Evolutionary conservation across 2,797 vertebrate species (phyloP), one percentile per base, ranked within the genome.

Genomic region (Erethizon dorsatum): DNA sequence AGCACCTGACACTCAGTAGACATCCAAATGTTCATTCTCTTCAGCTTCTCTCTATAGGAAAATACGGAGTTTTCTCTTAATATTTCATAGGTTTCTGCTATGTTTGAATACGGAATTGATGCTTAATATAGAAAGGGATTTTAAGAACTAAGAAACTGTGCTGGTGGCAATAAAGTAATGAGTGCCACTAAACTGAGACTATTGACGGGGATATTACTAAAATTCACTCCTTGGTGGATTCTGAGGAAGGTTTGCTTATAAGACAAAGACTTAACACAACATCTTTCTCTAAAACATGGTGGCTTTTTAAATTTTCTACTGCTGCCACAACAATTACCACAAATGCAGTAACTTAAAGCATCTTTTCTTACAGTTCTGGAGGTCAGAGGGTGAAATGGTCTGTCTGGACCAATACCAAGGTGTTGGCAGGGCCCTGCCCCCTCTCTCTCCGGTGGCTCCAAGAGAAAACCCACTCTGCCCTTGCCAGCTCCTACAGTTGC

Each of bases 201-300:
- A 80, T 24, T 63, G 47, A 92, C 13, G 52, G 41, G 67, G 9
- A 56, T 41, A 82, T 37, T 90, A 75, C 17, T 52, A 28, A 88
- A 87, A 84, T 24, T 80, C 17, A 85, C 31, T 89, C 37, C 57
- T 91, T 82, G 80, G 47, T 52, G 83, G 61, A 82, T 50, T 95
- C 31, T 50, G 31, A 56, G 57, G 80, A 86, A 89, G n/a, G 28
- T 22, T 20, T 71, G 41, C 45, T 65, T 57, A 75, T 56, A 78
- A 47, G n/a, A 52, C 52, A 17, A 56, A 56, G 56, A 86, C 83
- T 37, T 65, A 26, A 91, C 86, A 47, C n/a, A 75, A 18, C 41
- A 45, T 26, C 17, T 95, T 92, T 87, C 84, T 73, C 79, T 56
- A 73, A 22, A 88, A 45, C 56, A 52, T 4, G 28, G 50, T 8